Conservation (phyloP, 2,888 invertebrate genomes). For the Theretra japonica region DNA sequence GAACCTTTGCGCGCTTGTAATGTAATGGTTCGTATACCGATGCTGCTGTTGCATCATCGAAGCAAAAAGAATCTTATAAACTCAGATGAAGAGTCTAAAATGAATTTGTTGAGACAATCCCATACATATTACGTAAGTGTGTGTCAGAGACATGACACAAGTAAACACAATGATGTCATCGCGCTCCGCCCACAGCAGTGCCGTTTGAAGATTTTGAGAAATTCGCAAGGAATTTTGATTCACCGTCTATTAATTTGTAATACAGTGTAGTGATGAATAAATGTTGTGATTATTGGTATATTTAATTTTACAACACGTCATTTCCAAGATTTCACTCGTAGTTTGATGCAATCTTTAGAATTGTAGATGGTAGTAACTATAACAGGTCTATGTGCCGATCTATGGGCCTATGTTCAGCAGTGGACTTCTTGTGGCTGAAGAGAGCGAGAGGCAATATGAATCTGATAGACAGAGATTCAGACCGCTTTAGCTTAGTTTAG, state of each 20-base stretch:
- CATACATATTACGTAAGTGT: slow-evolving; percentile 44
- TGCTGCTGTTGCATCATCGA: neutral
- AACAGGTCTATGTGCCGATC: too few species aligned
- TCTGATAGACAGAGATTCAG: too few species aligned
- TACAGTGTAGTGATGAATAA: neutral
- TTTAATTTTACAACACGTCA: neutral
- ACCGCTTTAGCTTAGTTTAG: too few species aligned
- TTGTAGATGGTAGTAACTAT: too few species aligned
- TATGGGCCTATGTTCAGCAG: too few species aligned
- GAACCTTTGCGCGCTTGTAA: slow-evolving; percentile 58
- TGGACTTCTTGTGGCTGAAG: too few species aligned
- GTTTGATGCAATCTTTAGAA: neutral
- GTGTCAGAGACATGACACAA: slow-evolving; percentile 45
- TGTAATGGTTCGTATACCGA: neutral
- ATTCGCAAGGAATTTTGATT: slow-evolving; percentile 34
- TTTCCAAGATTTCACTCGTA: too few species aligned
- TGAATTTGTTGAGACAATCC: neutral
- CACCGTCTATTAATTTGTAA: slow-evolving; percentile 19
- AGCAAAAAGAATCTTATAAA: slow-evolving; percentile 9
- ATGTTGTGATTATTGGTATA: neutral
- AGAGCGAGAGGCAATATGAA: too few species aligned
- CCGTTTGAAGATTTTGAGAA: slow-evolving; percentile 40
- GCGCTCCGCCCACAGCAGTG: slow-evolving; percentile 57
- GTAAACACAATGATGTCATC: slow-evolving; percentile 73
- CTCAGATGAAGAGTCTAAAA: neutral